phyloP scores from a whole-genome alignment of 1,140 invertebrate species.

The Cecropterus lyciades region DNA sequence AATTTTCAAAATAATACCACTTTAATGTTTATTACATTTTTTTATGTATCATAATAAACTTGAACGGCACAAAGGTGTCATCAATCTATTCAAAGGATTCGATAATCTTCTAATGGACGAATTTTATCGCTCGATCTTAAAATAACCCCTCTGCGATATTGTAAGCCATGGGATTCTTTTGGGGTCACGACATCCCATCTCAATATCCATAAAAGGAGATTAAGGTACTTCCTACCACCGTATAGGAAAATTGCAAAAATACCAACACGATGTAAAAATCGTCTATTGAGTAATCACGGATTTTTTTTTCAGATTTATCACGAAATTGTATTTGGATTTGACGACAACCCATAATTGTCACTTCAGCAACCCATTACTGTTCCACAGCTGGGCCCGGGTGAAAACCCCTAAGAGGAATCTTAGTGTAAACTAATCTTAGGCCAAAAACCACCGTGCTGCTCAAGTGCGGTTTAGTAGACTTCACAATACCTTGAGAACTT shows the following conservation, averaged over 20 bases:
- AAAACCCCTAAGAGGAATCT: too few relatives aligned
- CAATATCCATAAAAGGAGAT: constrained; percentile 47
- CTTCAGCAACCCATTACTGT: too few relatives aligned
- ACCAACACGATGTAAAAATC: background rate
- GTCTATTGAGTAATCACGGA: background rate
- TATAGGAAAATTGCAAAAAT: background rate
- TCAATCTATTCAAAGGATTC: constrained; percentile 5
- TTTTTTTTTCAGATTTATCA: too few relatives aligned
- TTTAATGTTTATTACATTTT: too few relatives aligned
- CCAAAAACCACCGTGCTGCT: too few relatives aligned
- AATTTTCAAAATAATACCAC: too few relatives aligned
- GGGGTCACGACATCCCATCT: constrained; percentile 25
- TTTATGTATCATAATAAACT: background rate
- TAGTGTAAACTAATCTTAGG: too few relatives aligned
- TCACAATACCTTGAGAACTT: too few relatives aligned
- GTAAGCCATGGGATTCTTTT: background rate
- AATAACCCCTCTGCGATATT: background rate
- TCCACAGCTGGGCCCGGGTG: too few relatives aligned
- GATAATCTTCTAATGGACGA: constrained; percentile 18
- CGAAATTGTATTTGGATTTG: too few relatives aligned
- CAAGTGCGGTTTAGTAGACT: too few relatives aligned
- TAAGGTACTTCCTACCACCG: constrained; percentile 28
- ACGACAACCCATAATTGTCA: too few relatives aligned
- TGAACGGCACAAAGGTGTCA: background rate
- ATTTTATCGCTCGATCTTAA: constrained; percentile 15